These are phyloP conservation scores for Sebastolobus alascanus DNA, from an alignment of 2,797 vertebrate species.

Conservation along the genomic window DNA sequence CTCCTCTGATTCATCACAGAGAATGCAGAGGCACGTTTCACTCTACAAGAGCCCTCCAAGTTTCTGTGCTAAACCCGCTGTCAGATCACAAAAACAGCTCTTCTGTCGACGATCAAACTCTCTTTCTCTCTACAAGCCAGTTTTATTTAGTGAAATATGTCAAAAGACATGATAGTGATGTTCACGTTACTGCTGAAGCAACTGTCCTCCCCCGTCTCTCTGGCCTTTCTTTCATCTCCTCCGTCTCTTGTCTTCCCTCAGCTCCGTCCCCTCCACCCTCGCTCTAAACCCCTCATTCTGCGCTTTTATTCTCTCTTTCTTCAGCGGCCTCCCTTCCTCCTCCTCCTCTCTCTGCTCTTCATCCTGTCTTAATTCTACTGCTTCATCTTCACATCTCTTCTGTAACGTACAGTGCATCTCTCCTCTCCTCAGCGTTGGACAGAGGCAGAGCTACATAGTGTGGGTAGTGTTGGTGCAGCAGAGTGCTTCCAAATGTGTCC, in stretches of 20 bases:
- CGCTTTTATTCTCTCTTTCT: slow-evolving; percentile 43
- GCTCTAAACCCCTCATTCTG: slow-evolving; percentile 44
- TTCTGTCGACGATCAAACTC: background rate
- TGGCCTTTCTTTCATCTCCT: slow-evolving; percentile 51
- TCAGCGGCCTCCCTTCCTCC: slow-evolving; percentile 31
- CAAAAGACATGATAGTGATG: slow-evolving; percentile 52
- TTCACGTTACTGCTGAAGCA: slow-evolving; percentile 40
- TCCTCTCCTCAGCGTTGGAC: slow-evolving; percentile 33
- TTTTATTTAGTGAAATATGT: slow-evolving; percentile 29
- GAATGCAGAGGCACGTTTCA: background rate
- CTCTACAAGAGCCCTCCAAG: background rate
- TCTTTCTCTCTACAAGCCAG: background rate
- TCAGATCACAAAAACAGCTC: background rate
- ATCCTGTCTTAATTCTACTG: slow-evolving; percentile 24
- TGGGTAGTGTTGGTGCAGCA: slow-evolving; percentile 67
- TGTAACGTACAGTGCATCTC: background rate
- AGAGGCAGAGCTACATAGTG: slow-evolving; percentile 49
- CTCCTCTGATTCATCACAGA: background rate
- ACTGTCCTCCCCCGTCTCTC: slow-evolving; percentile 67
- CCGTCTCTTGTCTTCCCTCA: slow-evolving; percentile 56
- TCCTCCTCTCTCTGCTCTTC: slow-evolving; percentile 35
- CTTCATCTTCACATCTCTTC: slow-evolving; percentile 37
- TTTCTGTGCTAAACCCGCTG: background rate
- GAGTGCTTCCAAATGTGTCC: slow-evolving; percentile 63
- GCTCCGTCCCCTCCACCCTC: slow-evolving; percentile 51